phyloP scores from a whole-genome alignment of 2,888 invertebrate genomes.

The Xestoiulus laeticollis region DNA sequence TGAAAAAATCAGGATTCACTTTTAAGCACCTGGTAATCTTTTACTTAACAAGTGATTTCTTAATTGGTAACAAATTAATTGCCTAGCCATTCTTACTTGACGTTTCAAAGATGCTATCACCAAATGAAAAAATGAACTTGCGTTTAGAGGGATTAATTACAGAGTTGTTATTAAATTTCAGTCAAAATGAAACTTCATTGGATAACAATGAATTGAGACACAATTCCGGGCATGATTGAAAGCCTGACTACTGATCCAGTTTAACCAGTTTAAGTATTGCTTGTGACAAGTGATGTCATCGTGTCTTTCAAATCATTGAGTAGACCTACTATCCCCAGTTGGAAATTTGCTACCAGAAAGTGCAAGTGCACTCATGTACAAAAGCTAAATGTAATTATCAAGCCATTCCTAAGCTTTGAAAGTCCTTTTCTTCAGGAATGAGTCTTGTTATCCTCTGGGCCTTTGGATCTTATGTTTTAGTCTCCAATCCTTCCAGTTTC shows the following conservation, averaged over 20 bases:
- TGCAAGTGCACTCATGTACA: too few relatives aligned
- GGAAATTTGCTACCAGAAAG: too few relatives aligned
- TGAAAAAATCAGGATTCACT: background rate
- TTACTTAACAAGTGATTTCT: conserved; percentile 34
- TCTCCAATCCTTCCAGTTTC: too few relatives aligned
- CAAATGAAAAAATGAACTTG: background rate
- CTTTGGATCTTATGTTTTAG: too few relatives aligned
- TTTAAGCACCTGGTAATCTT: conserved; percentile 25
- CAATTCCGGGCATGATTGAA: background rate
- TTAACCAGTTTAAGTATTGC: background rate
- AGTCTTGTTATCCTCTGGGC: too few relatives aligned
- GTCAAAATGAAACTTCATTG: conserved; percentile 13
- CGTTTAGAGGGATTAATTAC: conserved; percentile 29
- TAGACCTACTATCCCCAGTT: too few relatives aligned
- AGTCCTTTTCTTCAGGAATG: too few relatives aligned
- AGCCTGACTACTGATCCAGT: background rate
- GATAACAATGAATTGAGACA: background rate
- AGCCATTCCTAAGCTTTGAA: too few relatives aligned
- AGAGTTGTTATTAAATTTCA: conserved; percentile 28
- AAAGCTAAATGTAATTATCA: too few relatives aligned
- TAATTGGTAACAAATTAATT: conserved; percentile 37
- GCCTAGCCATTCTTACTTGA: background rate
- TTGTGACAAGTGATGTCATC: background rate
- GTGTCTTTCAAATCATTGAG: background rate
- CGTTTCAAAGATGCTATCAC: conserved; percentile 15